Evolutionary conservation across 2,797 vertebrate genomes (phyloP).

Genomic region (Scarus forsteni): DNA sequence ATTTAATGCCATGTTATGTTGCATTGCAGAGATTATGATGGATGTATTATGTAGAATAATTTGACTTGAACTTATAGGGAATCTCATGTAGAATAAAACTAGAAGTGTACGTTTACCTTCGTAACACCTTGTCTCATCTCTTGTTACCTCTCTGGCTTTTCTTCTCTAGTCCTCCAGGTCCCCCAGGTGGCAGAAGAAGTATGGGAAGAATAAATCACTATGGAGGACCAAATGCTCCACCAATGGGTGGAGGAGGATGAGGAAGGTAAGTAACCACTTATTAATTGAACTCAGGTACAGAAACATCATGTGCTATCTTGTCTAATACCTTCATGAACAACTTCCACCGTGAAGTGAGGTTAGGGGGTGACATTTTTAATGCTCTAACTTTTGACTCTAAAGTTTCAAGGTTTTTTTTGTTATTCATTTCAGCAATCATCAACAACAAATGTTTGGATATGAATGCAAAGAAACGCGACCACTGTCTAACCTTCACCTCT

Average conservation of each 20-base stretch:
- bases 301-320: neutral
- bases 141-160: neutral
- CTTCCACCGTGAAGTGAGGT: neutral
- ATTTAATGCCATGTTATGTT: too few relatives aligned
- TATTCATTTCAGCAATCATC: too few relatives aligned
- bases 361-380: neutral
- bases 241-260: constrained; percentile 98
- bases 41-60: too few relatives aligned
- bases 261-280: constrained; percentile 87
- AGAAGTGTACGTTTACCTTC: neutral
- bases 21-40: too few relatives aligned
- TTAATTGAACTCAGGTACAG: neutral
- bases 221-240: constrained; percentile 91
- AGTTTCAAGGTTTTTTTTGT: neutral
- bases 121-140: neutral
- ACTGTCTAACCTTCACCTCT: neutral
- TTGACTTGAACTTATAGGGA: too few relatives aligned
- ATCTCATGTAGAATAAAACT: neutral
- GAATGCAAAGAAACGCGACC: neutral
- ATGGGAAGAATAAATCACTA: constrained; percentile 93
- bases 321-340: neutral
- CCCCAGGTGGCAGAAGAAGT: constrained; percentile 90
- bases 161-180: constrained; percentile 89
- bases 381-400: neutral
- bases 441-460: neutral